These are phyloP conservation scores for Synergus japonicus DNA, from an alignment of 2,888 invertebrate species.

Conservation along the genomic window DNA sequence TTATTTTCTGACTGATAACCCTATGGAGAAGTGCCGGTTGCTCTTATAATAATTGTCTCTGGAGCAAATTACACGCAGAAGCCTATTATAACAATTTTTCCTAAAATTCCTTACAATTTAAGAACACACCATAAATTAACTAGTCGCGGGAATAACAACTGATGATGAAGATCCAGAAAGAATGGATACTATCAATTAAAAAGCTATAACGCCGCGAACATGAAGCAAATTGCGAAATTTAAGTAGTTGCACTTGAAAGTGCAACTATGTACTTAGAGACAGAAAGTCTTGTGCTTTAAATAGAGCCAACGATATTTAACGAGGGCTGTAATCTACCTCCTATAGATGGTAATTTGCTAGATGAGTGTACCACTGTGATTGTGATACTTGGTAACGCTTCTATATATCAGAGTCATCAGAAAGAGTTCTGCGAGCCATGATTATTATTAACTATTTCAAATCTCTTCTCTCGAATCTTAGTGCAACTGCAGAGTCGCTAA, in stretches of 20 bases:
- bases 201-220: neutral
- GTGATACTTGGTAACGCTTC: neutral
- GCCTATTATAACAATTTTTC: no score
- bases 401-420: neutral
- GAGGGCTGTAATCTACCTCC: neutral
- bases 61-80: neutral
- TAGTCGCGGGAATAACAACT: neutral
- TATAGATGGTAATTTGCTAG: conserved; percentile 4
- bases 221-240: neutral
- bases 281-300: neutral
- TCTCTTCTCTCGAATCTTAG: neutral
- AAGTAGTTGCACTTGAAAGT: neutral
- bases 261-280: no score
- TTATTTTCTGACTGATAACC: conserved; percentile 5
- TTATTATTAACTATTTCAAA: neutral
- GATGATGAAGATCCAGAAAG: neutral
- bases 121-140: neutral
- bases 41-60: neutral
- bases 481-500: neutral
- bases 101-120: no score
- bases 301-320: neutral
- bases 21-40: neutral
- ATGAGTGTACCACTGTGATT: neutral
- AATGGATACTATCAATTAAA: neutral
- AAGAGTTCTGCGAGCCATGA: neutral